Evolutionary conservation across 64 coral and sea anemone species (phyloP), one percentile per base, ranked within the genome.

Genomic region (Catalaphyllia jardinei): DNA sequence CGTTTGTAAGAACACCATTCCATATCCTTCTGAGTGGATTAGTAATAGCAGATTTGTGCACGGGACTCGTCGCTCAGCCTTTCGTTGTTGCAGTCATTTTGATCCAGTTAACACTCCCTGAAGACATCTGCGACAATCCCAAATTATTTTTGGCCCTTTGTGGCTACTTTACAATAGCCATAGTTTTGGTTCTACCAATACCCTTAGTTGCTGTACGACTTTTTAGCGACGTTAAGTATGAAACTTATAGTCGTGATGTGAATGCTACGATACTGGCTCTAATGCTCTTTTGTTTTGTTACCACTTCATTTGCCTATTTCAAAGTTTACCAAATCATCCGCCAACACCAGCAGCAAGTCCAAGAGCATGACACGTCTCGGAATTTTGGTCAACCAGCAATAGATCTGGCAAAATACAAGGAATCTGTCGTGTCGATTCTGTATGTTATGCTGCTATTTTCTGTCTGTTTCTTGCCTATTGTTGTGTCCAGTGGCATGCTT

Each of bases 271-370:
- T 15, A 65, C 18, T 19, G 18, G 18, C 62, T 7, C 62, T 71
- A 3, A 2, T 69, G 10, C 25, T 27, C 6, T 29, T 25, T 25
- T 69, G 65, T 10, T 69, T n/a, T 69, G 4, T 69, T 69, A 69
- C 4, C 9, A 69, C 65, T 10, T 4, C 25, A 8, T 11, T 69
- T 27, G 65, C 65, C 25, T 25, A 69, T 69, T 69, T 71, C 4
- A 85, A 85, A 85, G 63, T 85, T 0, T 69, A 39, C 11, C 81
- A 24, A 71, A 71, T 69, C 49, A 85, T 85, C 27, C 81, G 81
- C 0, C 62, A 51, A 19, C 81, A 71, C 24, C 63, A 85, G 20
- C 62, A 85, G 25, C 81, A 71, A 71, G 39, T 71, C 27, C 81
- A 84, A 16, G 62, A 33, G 0, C 69, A 51, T 63, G 62, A 71